A percentile compares a stretch with the other conserved stretches of the same genome.
Conservation (phyloP, 2,888 invertebrate genomes). For the Gastracanthus pulcherrimus region DNA sequence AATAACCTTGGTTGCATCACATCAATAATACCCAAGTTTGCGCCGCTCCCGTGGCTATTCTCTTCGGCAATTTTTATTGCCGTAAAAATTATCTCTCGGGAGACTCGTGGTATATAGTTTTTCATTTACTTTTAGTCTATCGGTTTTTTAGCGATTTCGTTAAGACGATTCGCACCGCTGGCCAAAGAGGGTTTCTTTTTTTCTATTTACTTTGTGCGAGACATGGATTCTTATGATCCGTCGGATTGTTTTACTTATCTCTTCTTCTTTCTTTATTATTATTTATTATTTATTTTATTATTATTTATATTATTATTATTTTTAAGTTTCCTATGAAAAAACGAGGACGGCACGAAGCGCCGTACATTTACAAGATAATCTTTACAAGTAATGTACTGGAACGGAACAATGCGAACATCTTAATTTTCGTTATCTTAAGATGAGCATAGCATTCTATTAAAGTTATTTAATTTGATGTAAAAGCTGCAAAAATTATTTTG, state of each 20-base stretch:
- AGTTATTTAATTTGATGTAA: slow-evolving; percentile 29
- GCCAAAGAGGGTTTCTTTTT: slow-evolving; percentile 52
- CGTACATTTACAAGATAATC: slow-evolving; percentile 49
- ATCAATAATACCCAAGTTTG: slow-evolving; percentile 74
- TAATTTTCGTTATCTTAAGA: slow-evolving; percentile 51
- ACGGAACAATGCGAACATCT: slow-evolving; percentile 54
- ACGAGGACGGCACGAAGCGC: slow-evolving; percentile 50
- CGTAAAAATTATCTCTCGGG: slow-evolving; percentile 57
- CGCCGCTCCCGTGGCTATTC: slow-evolving; percentile 69
- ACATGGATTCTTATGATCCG: slow-evolving; percentile 53
- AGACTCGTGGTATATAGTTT: slow-evolving; percentile 44
- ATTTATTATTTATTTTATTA: slow-evolving; percentile 22
- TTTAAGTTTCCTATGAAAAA: slow-evolving; percentile 45
- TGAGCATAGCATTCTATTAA: slow-evolving; percentile 34
- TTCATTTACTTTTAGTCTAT: slow-evolving; percentile 57
- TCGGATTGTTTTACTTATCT: slow-evolving; percentile 45
- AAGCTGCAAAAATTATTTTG: slow-evolving; percentile 46
- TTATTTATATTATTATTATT: slow-evolving; percentile 23
- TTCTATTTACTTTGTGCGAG: slow-evolving; percentile 59
- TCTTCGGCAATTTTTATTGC: slow-evolving; percentile 54
- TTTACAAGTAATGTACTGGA: slow-evolving; percentile 53
- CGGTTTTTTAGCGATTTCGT: slow-evolving; percentile 58
- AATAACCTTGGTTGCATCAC: slow-evolving; percentile 74
- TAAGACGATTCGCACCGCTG: slow-evolving; percentile 50
- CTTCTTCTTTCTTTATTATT: slow-evolving; percentile 45